Conservation (phyloP, 2,113 vertebrate species). For the Dermatemys mawii region DNA sequence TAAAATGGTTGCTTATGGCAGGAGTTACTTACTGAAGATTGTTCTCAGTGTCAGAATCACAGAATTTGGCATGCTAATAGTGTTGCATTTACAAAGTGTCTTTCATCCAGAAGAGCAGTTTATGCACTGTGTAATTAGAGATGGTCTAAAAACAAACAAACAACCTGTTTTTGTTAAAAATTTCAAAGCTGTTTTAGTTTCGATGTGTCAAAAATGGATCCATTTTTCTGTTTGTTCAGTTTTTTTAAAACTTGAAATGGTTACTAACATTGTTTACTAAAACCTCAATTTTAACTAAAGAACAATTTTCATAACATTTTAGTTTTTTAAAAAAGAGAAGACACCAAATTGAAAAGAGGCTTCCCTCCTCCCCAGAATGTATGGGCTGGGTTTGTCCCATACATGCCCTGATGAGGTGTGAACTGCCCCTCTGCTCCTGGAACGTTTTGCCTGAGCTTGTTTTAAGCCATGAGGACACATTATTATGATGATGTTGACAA, state of each 20-base stretch:
- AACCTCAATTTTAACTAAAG: neutral
- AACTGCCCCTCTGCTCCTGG: no score
- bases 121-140: neutral
- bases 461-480: no score
- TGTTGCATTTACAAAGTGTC: neutral
- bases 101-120: conserved; percentile 10
- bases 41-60: neutral
- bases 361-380: no score
- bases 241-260: neutral
- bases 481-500: neutral
- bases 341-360: neutral
- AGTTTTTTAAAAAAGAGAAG: neutral
- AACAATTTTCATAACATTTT: neutral
- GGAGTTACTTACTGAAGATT: neutral
- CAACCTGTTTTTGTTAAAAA: neutral
- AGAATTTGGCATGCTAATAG: neutral
- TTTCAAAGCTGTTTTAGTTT: neutral
- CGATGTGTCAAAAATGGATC: rapidly evolving
- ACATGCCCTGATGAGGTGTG: no score
- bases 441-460: no score
- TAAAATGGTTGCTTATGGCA: neutral
- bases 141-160: neutral
- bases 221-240: neutral
- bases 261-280: neutral
- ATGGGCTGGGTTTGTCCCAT: no score